These are phyloP conservation scores for Ellobium chinense DNA, from an alignment of 2,888 invertebrate species.

Conservation along the genomic window DNA sequence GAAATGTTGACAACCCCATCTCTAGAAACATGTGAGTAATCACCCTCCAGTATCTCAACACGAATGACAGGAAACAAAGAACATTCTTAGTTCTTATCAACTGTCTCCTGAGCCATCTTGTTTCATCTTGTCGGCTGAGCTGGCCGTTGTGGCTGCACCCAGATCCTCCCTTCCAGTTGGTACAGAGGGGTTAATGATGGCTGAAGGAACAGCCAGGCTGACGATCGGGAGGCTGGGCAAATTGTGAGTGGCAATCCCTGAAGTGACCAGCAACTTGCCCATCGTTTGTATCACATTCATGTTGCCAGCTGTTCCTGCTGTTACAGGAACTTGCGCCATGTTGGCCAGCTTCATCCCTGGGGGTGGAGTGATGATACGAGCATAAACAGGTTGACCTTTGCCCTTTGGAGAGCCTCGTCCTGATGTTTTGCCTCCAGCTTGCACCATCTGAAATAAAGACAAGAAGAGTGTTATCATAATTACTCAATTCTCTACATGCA, in stretches of 20 bases:
- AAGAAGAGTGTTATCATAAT: too few species aligned
- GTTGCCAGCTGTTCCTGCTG: slow-evolving; percentile 24
- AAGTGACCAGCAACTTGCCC: slow-evolving; percentile 44
- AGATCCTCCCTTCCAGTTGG: background rate
- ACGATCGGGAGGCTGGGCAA: slow-evolving; percentile 31
- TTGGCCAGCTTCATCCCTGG: slow-evolving; percentile 67
- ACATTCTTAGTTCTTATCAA: background rate
- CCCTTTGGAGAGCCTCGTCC: slow-evolving; percentile 65
- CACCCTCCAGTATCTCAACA: too few species aligned
- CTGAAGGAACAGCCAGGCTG: slow-evolving; percentile 30
- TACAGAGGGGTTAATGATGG: slow-evolving; percentile 9
- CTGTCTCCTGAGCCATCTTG: slow-evolving; percentile 22
- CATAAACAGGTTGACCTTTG: slow-evolving; percentile 74
- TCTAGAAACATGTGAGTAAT: too few species aligned
- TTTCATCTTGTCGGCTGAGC: background rate
- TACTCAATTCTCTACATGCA: too few species aligned
- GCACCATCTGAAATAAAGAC: slow-evolving; percentile 69
- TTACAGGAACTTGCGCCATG: slow-evolving; percentile 56
- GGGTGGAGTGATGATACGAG: slow-evolving; percentile 72
- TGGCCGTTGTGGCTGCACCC: background rate
- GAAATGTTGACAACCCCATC: too few species aligned
- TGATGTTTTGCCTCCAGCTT: slow-evolving; percentile 55
- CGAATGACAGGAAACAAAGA: too few species aligned
- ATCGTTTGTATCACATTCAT: slow-evolving; percentile 50
- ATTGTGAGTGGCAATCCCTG: slow-evolving; percentile 34